Conservation (phyloP, 1,140 invertebrate genomes). For the Heliothis virescens region DNA sequence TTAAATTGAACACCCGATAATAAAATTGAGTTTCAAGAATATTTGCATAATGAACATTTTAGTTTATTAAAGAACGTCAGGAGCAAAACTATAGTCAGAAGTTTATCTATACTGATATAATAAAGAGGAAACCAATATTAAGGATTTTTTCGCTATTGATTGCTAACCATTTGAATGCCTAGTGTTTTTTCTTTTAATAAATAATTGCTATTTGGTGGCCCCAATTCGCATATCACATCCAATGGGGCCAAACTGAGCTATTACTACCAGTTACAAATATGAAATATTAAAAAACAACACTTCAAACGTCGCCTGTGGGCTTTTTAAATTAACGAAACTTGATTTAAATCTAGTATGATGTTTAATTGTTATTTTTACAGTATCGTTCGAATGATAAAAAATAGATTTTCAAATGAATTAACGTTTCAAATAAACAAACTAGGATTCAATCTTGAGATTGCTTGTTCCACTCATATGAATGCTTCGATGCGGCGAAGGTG, state of each 20-base stretch:
- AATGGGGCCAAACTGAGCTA: not conserved
- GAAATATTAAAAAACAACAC: not conserved
- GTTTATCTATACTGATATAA: too few relatives aligned
- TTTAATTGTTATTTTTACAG: not conserved
- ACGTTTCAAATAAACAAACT: not conserved
- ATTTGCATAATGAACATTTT: too few relatives aligned
- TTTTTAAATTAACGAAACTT: slow-evolving; percentile 26
- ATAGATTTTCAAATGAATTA: too few relatives aligned
- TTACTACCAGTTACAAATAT: not conserved
- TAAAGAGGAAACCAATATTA: too few relatives aligned
- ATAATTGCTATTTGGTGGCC: not conserved
- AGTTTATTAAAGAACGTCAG: too few relatives aligned
- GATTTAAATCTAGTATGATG: not conserved
- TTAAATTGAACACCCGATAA: slow-evolving; percentile 35
- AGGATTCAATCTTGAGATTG: not conserved
- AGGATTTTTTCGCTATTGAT: too few relatives aligned
- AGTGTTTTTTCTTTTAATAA: too few relatives aligned
- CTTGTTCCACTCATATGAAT: too few relatives aligned
- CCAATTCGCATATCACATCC: not conserved
- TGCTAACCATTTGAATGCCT: not conserved
- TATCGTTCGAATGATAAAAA: too few relatives aligned
- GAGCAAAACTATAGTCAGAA: too few relatives aligned
- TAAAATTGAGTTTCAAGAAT: not conserved
- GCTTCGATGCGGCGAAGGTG: too few relatives aligned
- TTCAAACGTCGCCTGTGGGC: slow-evolving; percentile 5